phyloP scores from a whole-genome alignment of 1,140 invertebrate species.

The Drosophila tani region DNA sequence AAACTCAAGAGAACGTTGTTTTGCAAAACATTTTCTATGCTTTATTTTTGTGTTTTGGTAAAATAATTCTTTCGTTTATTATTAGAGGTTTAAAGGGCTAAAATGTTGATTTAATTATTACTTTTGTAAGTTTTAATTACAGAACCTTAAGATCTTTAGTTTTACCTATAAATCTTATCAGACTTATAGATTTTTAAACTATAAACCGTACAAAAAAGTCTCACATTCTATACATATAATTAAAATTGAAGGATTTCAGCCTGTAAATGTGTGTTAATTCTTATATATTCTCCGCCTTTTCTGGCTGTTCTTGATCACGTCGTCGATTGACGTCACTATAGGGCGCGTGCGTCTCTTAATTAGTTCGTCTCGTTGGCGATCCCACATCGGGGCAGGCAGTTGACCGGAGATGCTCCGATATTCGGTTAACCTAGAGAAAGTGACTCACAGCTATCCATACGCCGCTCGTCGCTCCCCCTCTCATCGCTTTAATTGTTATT shows the following conservation, averaged over 20 bases:
- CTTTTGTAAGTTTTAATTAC: too few species aligned
- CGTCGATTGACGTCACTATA: slow-evolving; percentile 41
- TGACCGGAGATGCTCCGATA: slow-evolving; percentile 44
- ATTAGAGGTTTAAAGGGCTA: too few species aligned
- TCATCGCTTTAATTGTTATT: slow-evolving; percentile 13
- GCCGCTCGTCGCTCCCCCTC: neutral
- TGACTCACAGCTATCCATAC: neutral
- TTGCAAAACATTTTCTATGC: neutral
- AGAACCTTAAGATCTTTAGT: neutral
- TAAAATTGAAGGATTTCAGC: slow-evolving; percentile 7
- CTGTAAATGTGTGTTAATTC: slow-evolving; percentile 5
- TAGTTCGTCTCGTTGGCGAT: slow-evolving; percentile 34
- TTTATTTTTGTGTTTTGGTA: too few species aligned
- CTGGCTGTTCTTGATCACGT: slow-evolving; percentile 38
- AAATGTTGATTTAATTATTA: neutral
- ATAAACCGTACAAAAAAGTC: neutral
- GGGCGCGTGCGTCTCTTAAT: slow-evolving; percentile 41
- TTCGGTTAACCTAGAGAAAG: slow-evolving; percentile 31
- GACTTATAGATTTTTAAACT: neutral
- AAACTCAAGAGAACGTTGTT: neutral
- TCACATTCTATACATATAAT: neutral
- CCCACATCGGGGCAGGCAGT: slow-evolving; percentile 4
- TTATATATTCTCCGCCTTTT: neutral
- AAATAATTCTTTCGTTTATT: too few species aligned
- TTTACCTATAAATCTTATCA: too few species aligned